Base-by-base conservation (phyloP, 2,797 vertebrate genomes). In the Labeo calbasu region DNA sequence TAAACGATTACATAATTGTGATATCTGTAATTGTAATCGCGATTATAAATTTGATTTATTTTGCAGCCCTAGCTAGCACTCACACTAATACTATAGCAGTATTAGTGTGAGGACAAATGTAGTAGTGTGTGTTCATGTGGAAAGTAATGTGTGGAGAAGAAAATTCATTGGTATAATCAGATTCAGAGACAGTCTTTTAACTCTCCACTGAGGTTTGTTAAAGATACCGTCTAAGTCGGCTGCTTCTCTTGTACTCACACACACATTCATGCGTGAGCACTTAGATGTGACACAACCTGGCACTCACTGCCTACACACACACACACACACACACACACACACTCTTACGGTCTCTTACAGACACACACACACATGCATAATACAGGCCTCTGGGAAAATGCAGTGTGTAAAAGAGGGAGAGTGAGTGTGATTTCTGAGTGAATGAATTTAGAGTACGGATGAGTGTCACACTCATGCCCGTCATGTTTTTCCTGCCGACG, bases 171-270 rank as follows among this genome's bases (percentile, higher is more conserved):
- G 19, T 61, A 28, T 77, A 77, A 69, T 81, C 40, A 61, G 78
- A 77, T 57, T 69, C 84, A 84, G 48, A 72, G 14, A 43, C 63
- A 17, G 21, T 61, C 77, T 36, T 25, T 48, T 81, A 72, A 43
- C 32, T 53, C 57, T 84, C 57, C 83, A 82, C 91, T 87, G 81
- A 89, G 91, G 83, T 88, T 88, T 14, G 12, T 77, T 84, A 86
- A 86, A 86, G 86, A 89, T 91, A 89, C 88, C 88, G 63, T 79
- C 86, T 87, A 86, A 88, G 90, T 93, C 88, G 83, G 87, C 87
- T 79, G 87, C 70, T 70, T 63, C 78, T 11, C 59, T 86, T 87
- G 84, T 88, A 86, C 86, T 13, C 83, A 79, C 81, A 92, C 92
- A 90, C 92, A 91, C 88, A 84, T 77, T 81, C 89, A 91, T 91